Base-by-base conservation (phyloP, 2,888 invertebrate species). In the Diplolepis rosae region DNA sequence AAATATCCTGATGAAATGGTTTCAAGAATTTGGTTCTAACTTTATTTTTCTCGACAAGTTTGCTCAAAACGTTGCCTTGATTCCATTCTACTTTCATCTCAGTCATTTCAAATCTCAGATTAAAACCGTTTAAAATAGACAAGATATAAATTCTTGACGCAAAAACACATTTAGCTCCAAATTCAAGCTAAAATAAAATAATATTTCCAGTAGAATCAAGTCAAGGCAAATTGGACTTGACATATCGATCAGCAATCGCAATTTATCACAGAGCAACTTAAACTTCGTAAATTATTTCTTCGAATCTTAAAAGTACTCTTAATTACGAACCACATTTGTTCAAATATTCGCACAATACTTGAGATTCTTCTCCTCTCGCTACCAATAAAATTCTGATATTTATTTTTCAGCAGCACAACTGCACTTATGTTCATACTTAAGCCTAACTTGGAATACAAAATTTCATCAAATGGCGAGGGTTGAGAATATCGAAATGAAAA, bases 251-350 rank as follows among this genome's bases (percentile, higher is more conserved):
- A 22, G 32, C 32, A 39, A 61, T 39, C n/a, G 39, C n/a, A 61
- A 61, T 61, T 61, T 61, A 61, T 61, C 61, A 61, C 61, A 61
- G 61, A 61, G 39, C 27, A 61, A 61, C 61, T 39, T 61, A 61
- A 61, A 61, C 18, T 35, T 56, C 18, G 32, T 61, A 61, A 56
- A 27, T 39, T 39, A 22, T 24, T 61, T 61, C 39, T 13, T 39
- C 35, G 39, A 61, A 39, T 61, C 61, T 61, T 61, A 61, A 61
- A 61, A 39, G 39, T 61, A 61, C n/a, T 39, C 61, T 27, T 61
- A 56, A 56, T 61, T 61, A 39, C 7, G 39, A 24, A 39, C 4
- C 61, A 39, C 22, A 39, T 61, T 61, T 61, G 61, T 61, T 61
- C 61, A 39, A 61, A 61, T n/a, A 24, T 39, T 24, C 35, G 39